phyloP scores from a whole-genome alignment of 2,113 vertebrate species.

The Bubo blakistoni region DNA sequence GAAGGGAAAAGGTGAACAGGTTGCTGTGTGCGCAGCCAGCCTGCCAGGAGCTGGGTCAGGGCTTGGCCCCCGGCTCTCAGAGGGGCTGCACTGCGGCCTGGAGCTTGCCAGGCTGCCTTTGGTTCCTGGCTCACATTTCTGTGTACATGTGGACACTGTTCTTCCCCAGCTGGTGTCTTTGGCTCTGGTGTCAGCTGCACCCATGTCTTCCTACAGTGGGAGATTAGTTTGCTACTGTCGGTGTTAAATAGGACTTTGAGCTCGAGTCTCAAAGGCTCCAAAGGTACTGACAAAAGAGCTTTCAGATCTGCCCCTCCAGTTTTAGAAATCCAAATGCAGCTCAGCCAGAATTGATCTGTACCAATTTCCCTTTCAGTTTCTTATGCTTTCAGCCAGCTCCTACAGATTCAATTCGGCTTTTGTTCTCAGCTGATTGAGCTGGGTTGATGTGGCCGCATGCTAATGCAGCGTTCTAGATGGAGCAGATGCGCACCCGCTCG shows the following conservation, averaged over 20 bases:
- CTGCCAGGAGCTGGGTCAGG: background rate
- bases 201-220: background rate
- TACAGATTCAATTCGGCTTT: background rate
- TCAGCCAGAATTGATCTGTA: background rate
- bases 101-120: background rate
- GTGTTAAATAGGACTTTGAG: background rate
- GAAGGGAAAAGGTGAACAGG: background rate
- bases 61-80: accelerated
- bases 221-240: background rate
- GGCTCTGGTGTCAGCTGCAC: background rate
- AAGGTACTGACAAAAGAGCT: background rate
- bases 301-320: background rate
- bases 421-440: background rate
- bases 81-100: background rate
- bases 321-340: background rate
- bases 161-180: background rate
- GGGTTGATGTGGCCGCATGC: background rate
- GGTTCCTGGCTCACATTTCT: background rate
- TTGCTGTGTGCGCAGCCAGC: background rate
- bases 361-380: background rate
- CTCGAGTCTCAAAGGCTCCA: background rate
- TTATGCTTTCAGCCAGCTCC: background rate
- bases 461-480: background rate
- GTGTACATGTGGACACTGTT: background rate
- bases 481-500: background rate